Evolutionary conservation across 2,888 invertebrate genomes (phyloP), one percentile per base, ranked within the genome.

Genomic region (Cepaea hortensis): DNA sequence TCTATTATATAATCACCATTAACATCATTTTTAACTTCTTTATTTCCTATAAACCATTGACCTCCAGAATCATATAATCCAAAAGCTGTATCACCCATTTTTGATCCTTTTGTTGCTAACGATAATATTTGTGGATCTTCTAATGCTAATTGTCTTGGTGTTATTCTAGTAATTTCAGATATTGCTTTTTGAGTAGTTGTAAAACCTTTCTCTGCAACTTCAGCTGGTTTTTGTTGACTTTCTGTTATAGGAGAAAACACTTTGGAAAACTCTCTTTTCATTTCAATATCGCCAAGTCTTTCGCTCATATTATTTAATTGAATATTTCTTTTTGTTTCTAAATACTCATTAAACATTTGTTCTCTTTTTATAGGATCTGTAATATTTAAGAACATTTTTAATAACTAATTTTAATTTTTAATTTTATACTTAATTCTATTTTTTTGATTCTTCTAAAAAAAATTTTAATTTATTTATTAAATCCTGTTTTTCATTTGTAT

Each of bases 261-360:
- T 61, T 77, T 50, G 0, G 55, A 0, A 55, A 61, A 55, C 61
- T 77, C 77, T 76, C 76, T 77, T 61, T 77, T 61, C 77, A 77
- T 77, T 77, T 77, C 77, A 61, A 77, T 55, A n/a, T 77, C 77
- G 0, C 77, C 77, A 77, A 77, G 4, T 61, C 77, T 55, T 77
- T 77, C 55, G n/a, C 55, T 61, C 6, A 77, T 5, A 77, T 77
- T 77, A 50, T 50, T 55, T 0, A 55, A 55, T 55, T 55, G 55
- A 55, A 55, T 55, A 55, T 55, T 55, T 55, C 55, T 55, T 55
- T 55, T 6, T 55, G 55, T 55, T 55, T 55, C 2, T 55, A 55
- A 55, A 55, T 55, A 55, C 55, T 55, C 3, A 55, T 55, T 55
- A 55, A 55, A 6, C 55, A 55, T 55, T 6, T 55, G 55, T 55